These are phyloP conservation scores for Melipona bicolor DNA, from an alignment of 2,888 invertebrate genomes.

Conservation along the genomic window DNA sequence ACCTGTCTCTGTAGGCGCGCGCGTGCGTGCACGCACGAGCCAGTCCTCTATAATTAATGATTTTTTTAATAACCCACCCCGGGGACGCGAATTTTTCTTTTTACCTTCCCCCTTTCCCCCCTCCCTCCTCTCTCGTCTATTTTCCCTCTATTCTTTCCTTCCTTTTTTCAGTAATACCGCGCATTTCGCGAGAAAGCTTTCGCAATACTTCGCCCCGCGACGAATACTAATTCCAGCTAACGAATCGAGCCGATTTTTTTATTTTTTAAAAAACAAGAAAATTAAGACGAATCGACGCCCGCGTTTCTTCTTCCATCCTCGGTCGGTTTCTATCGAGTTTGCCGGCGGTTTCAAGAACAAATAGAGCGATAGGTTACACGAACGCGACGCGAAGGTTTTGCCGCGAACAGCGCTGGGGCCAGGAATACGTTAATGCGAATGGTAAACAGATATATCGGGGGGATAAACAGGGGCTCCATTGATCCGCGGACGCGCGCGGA, in stretches of 20 bases:
- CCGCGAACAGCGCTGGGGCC: no score
- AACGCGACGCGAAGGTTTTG: not conserved
- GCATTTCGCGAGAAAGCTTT: not conserved
- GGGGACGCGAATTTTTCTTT: not conserved
- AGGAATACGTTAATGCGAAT: not conserved
- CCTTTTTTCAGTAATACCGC: not conserved
- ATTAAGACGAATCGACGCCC: not conserved
- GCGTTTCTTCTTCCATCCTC: not conserved
- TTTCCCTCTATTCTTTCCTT: not conserved
- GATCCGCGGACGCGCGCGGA: slow-evolving; percentile 26
- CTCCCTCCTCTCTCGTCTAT: not conserved
- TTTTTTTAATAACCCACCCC: slow-evolving; percentile 41
- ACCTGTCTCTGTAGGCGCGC: not conserved
- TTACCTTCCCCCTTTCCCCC: no score
- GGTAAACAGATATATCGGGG: slow-evolving; percentile 35
- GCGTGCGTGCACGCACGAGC: slow-evolving; percentile 18
- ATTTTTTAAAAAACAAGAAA: not conserved
- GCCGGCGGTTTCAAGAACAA: not conserved
- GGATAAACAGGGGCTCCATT: slow-evolving; percentile 39
- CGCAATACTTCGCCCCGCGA: not conserved
- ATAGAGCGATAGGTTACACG: not conserved
- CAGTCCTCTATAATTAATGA: slow-evolving; percentile 49
- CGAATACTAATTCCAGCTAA: not conserved
- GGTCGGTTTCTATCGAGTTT: not conserved
- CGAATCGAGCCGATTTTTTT: not conserved